Percentiles rank a stretch among this genome's conserved stretches.
Conservation (phyloP, 1,140 invertebrate genomes). For the Diorhabda elongata region DNA sequence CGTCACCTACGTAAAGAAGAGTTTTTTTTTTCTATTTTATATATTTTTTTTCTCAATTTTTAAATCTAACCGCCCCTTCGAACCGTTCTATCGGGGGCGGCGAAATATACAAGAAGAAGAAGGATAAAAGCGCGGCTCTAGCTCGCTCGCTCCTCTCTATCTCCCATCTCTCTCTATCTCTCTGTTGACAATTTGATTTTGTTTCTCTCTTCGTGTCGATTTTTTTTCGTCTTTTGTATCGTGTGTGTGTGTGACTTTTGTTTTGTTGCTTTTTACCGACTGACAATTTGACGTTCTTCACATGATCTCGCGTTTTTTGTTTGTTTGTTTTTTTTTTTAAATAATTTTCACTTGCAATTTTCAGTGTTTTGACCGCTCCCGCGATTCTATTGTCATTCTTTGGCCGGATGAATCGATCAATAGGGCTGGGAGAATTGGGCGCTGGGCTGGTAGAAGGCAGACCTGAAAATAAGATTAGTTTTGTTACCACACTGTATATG, state of each 20-base stretch:
- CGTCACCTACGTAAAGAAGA: constrained; percentile 26
- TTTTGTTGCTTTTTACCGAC: constrained; percentile 28
- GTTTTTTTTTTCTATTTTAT: neutral
- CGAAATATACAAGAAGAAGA: neutral
- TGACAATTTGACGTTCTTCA: constrained; percentile 36
- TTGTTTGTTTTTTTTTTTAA: neutral
- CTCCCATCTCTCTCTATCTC: constrained; percentile 1
- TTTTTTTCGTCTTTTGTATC: constrained; percentile 18
- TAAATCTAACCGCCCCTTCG: too few relatives aligned
- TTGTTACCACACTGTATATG: too few relatives aligned
- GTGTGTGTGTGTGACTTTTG: constrained; percentile 26
- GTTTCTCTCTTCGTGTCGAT: constrained; percentile 6
- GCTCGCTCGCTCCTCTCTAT: neutral
- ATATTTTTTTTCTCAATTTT: neutral
- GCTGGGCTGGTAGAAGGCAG: constrained; percentile 63
- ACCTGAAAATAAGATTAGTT: constrained; percentile 51
- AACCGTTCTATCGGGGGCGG: too few relatives aligned
- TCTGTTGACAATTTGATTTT: neutral
- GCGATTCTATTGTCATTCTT: constrained; percentile 36
- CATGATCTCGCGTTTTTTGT: too few relatives aligned
- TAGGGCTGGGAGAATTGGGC: constrained; percentile 56
- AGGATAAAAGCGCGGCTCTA: neutral
- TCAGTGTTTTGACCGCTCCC: constrained; percentile 40
- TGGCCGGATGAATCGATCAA: constrained; percentile 36
- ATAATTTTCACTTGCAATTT: constrained; percentile 40